A percentile compares a stretch with the other conserved stretches of the same genome.
Conservation (phyloP, 2,113 vertebrate species). For the Oriolus oriolus region DNA sequence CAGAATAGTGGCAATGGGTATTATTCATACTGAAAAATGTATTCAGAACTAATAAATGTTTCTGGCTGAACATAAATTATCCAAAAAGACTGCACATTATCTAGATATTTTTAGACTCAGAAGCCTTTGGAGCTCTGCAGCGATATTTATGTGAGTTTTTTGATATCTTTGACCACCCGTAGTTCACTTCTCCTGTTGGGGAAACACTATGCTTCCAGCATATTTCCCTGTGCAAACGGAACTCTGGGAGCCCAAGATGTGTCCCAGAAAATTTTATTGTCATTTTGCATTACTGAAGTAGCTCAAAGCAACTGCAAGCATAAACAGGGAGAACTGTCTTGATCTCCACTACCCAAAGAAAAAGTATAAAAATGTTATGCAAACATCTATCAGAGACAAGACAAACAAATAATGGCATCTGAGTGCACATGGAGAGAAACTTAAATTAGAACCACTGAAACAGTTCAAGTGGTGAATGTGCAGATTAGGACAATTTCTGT, state of each 20-base stretch:
- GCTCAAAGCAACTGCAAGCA: neutral
- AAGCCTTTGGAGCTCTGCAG: neutral
- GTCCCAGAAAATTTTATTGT: neutral
- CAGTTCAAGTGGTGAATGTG: neutral
- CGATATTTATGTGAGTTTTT: neutral
- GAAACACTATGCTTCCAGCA: neutral
- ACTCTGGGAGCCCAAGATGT: neutral
- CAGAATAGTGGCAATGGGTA: neutral
- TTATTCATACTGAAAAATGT: neutral
- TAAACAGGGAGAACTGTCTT: neutral
- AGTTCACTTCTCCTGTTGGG: neutral
- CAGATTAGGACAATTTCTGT: neutral
- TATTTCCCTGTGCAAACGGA: neutral
- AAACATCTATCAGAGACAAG: neutral
- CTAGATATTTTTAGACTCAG: neutral
- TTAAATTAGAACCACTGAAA: neutral
- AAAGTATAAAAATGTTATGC: accelerated
- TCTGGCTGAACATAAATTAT: neutral
- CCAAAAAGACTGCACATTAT: neutral
- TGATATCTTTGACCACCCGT: neutral
- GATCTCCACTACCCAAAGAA: neutral
- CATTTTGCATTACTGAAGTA: neutral
- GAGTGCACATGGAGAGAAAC: neutral
- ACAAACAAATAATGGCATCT: neutral
- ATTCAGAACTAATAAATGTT: neutral